Evolutionary conservation across 2,113 vertebrate species (phyloP), one percentile per base, ranked within the genome.

Genomic region (Ictidomys tridecemlineatus): DNA sequence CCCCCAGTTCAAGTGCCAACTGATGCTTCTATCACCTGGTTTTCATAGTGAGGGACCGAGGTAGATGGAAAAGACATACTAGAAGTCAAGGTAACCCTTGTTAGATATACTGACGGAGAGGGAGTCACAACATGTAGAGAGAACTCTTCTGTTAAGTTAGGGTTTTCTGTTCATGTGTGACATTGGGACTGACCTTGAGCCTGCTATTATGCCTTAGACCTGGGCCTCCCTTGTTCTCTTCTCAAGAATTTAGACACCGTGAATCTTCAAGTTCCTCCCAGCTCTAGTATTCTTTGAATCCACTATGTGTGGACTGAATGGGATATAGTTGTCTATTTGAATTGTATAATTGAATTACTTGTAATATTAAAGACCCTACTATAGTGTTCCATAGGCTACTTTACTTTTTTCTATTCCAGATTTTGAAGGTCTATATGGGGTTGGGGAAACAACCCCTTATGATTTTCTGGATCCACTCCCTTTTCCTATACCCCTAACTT

Each of bases 301-400:
- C 17, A 78, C 22, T 58, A 18, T n/a, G 58, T 61, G 9, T 91
- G 37, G 16, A 28, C 13, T 53, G 14, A 48, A 56, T 67, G 22
- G 18, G 16, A 77, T 77, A 45, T 77, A 63, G 73, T 45, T 78
- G 58, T n/a, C 22, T 63, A 5, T 90, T 77, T 51, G 92, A 26
- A 78, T 72, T 77, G 26, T 48, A 74, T 4, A 1, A 32, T 13
- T 78, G 20, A 94, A 89, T 96, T 70, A 89, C 87, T 90, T 86
- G 16, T 74, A 84, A 74, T 85, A 69, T 34, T 74, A 84, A 95
- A 93, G 28, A 14, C 22, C 30, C 28, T 85, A 76, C 32, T 69
- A 65, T 77, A 77, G 83, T 94, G 58, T 76, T 39, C 26, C 65
- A 83, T 61, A n/a, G 67, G 79, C 53, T 78, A 70, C 4, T 48